phyloP scores from a whole-genome alignment of 2,797 vertebrate genomes.

The Jordanella pulchra region DNA sequence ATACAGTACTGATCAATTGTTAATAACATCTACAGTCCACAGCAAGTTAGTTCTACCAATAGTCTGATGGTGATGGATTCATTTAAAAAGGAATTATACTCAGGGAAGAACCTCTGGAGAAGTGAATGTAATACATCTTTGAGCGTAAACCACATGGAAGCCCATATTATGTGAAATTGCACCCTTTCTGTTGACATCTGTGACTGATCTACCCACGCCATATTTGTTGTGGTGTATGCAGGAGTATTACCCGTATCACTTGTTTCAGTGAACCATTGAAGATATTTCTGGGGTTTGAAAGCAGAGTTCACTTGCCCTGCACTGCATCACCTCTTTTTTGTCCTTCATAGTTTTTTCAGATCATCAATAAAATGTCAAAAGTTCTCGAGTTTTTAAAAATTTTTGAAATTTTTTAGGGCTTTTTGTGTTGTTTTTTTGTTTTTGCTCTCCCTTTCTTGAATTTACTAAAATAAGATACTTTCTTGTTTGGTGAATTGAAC shows the following conservation, averaged over 20 bases:
- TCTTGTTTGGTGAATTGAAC: too few species aligned
- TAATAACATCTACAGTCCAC: slow-evolving; percentile 19
- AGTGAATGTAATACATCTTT: slow-evolving; percentile 31
- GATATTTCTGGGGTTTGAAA: slow-evolving; percentile 38
- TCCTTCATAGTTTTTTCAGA: too few species aligned
- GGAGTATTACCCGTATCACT: slow-evolving; percentile 43
- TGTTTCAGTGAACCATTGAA: slow-evolving; percentile 54
- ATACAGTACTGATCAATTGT: slow-evolving; percentile 13
- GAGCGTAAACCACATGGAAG: slow-evolving; percentile 35
- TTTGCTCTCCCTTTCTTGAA: too few species aligned
- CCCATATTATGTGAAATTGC: slow-evolving; percentile 42
- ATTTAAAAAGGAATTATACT: slow-evolving; percentile 12
- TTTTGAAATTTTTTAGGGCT: too few species aligned
- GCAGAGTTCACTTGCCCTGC: slow-evolving; percentile 41
- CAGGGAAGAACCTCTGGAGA: slow-evolving; percentile 14
- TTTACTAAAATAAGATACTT: too few species aligned
- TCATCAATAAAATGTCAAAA: too few species aligned
- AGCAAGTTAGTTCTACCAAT: slow-evolving; percentile 9
- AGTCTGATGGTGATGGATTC: slow-evolving; percentile 26
- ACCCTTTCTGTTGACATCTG: slow-evolving; percentile 35
- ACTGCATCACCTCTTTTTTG: slow-evolving; percentile 36
- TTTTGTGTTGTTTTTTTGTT: too few species aligned
- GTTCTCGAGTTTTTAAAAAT: too few species aligned
- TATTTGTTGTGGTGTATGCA: slow-evolving; percentile 53
- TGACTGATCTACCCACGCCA: slow-evolving; percentile 40